phyloP scores from a whole-genome alignment of 2,888 invertebrate species.

The Macrophya alboannulata region DNA sequence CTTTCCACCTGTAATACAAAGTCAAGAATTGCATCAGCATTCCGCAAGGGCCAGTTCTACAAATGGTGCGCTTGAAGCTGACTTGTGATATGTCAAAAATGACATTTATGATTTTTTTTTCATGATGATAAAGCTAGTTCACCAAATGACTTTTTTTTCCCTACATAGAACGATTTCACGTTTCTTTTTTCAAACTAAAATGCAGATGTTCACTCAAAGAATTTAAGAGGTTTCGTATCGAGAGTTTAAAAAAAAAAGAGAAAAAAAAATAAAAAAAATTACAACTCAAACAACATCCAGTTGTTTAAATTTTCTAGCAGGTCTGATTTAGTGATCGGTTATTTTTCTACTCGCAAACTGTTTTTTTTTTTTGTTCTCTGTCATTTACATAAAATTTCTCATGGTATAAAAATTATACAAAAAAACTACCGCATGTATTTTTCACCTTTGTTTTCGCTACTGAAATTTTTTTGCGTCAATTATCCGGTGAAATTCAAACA shows the following conservation, averaged over 20 bases:
- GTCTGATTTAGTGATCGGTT: neutral
- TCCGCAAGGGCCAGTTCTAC: constrained; percentile 79
- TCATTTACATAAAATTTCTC: neutral
- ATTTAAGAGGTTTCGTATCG: constrained; percentile 40
- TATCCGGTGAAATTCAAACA: neutral
- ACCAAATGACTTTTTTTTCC: constrained; percentile 46
- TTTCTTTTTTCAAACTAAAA: constrained; percentile 23
- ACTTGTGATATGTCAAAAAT: constrained; percentile 54
- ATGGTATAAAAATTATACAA: neutral
- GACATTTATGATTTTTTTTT: constrained; percentile 41
- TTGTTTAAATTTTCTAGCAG: neutral
- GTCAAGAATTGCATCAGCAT: constrained; percentile 73
- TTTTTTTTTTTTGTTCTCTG: neutral
- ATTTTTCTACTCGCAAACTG: neutral
- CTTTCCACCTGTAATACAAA: constrained; percentile 78
- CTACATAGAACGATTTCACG: neutral
- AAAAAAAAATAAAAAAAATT: neutral
- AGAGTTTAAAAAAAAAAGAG: neutral
- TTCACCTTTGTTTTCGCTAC: neutral
- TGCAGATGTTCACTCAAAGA: constrained; percentile 37
- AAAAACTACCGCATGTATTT: constrained; percentile 10
- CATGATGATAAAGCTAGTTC: constrained; percentile 49
- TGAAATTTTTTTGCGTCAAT: neutral
- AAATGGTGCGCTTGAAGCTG: constrained; percentile 65
- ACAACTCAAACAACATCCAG: neutral